A percentile compares a stretch with the other conserved stretches of the same genome.
These are phyloP conservation scores for Orthosia gracilis DNA, from an alignment of 2,888 invertebrate species.

Conservation along the genomic window DNA sequence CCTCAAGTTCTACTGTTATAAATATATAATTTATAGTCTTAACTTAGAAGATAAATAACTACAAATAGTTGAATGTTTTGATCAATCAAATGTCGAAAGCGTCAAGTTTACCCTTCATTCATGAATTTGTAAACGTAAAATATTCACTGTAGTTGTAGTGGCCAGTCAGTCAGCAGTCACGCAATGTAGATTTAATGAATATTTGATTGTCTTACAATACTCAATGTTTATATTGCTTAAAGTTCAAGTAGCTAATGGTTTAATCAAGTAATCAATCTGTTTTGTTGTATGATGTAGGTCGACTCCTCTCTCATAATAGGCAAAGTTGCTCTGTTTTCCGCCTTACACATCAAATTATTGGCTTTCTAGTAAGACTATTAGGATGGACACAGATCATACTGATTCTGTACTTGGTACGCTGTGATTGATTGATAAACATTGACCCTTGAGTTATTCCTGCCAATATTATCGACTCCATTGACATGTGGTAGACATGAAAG, in stretches of 20 bases:
- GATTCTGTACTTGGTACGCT: neutral
- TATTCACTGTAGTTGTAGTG: constrained; percentile 47
- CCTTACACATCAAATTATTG: neutral
- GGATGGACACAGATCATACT: neutral
- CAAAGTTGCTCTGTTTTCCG: neutral
- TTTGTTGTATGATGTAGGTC: neutral
- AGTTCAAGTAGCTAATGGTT: constrained; percentile 49
- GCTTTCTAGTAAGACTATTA: neutral
- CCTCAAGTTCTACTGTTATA: neutral
- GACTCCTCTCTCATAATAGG: neutral
- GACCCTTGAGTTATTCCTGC: neutral
- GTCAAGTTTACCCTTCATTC: constrained; percentile 45
- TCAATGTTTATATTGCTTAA: constrained; percentile 44
- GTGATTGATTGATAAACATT: constrained; percentile 5
- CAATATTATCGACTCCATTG: neutral
- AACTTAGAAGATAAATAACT: constrained; percentile 16
- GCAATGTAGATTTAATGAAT: constrained; percentile 54
- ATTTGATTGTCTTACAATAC: constrained; percentile 47
- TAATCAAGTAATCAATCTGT: constrained; percentile 36
- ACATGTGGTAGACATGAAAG: neutral
- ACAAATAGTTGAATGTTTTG: constrained; percentile 15
- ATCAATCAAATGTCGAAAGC: constrained; percentile 35
- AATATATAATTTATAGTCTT: neutral
- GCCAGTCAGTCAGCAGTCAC: constrained; percentile 39
- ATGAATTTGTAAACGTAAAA: constrained; percentile 52